Evolutionary conservation across 1,140 invertebrate species (phyloP).

Genomic region (Bombus turneri): DNA sequence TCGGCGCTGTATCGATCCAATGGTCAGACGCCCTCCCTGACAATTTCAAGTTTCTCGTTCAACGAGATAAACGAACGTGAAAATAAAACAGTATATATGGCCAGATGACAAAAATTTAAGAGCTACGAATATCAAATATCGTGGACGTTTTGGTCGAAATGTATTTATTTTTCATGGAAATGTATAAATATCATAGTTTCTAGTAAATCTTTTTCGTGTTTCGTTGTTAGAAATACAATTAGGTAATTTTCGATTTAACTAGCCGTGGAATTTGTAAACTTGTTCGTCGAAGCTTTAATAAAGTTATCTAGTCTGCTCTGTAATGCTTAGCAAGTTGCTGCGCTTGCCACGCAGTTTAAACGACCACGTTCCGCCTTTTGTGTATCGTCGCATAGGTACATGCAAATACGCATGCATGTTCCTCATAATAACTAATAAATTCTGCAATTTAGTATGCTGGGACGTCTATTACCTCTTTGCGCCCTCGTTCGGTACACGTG

Average conservation of each 20-base stretch:
- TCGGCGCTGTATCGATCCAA: constrained; percentile 24
- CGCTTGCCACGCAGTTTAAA: constrained; percentile 22
- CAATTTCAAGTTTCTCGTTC: not conserved
- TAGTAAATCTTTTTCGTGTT: too few species aligned
- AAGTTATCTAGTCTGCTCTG: not conserved
- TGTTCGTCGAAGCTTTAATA: not conserved
- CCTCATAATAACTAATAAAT: constrained; percentile 65
- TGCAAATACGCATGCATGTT: constrained; percentile 9
- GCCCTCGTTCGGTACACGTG: constrained; percentile 44
- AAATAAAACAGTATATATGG: not conserved
- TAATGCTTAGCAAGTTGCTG: not conserved
- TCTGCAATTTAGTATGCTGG: constrained; percentile 58
- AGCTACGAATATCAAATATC: not conserved
- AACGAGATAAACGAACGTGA: not conserved
- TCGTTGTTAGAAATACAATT: not conserved
- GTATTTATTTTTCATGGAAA: too few species aligned
- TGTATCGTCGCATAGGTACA: constrained; percentile 4
- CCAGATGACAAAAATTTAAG: not conserved
- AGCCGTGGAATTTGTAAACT: not conserved
- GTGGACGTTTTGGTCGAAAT: too few species aligned
- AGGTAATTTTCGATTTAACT: not conserved
- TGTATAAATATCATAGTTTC: too few species aligned
- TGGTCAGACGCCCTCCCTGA: not conserved
- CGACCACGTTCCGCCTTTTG: not conserved
- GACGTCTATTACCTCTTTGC: constrained; percentile 35